These are phyloP conservation scores for Parazoanthus darwini DNA, from an alignment of 92 coral and sea anemone species.

Conservation along the genomic window DNA sequence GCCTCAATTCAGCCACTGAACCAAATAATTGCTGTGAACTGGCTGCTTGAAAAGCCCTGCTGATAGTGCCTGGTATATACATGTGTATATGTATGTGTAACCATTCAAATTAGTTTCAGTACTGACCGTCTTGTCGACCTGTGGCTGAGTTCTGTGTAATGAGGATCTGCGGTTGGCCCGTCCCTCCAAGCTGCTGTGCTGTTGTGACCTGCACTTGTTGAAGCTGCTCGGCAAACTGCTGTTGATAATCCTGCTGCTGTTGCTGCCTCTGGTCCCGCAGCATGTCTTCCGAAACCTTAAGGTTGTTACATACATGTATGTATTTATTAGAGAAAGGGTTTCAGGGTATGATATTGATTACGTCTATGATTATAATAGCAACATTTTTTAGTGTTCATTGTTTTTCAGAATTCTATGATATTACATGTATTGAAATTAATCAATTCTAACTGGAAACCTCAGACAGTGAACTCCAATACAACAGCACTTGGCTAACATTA, in stretches of 20 bases:
- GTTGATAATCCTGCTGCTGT: constrained; percentile 31
- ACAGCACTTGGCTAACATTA: too few species aligned
- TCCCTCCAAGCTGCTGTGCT: constrained; percentile 1
- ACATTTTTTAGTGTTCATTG: too few species aligned
- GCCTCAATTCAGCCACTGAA: neutral
- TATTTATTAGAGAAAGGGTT: neutral
- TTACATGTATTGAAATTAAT: too few species aligned
- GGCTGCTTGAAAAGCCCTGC: too few species aligned
- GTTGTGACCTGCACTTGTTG: constrained; percentile 38
- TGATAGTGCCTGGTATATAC: neutral
- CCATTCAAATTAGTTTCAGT: neutral
- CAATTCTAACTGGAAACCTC: too few species aligned
- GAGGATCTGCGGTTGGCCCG: constrained; percentile 62
- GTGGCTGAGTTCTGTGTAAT: constrained; percentile 62
- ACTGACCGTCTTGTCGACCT: constrained; percentile 63
- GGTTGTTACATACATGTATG: neutral
- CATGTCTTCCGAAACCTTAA: constrained; percentile 30
- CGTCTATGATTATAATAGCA: too few species aligned
- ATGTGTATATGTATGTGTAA: too few species aligned
- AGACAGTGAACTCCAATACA: too few species aligned
- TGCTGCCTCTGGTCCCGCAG: constrained; percentile 18
- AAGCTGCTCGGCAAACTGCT: constrained; percentile 39
- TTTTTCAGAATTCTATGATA: too few species aligned
- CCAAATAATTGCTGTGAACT: too few species aligned
- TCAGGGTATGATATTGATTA: neutral